A percentile compares a stretch with the other conserved stretches of the same genome.
These are phyloP conservation scores for Pyralis farinalis DNA, from an alignment of 2,888 invertebrate genomes.

Conservation along the genomic window DNA sequence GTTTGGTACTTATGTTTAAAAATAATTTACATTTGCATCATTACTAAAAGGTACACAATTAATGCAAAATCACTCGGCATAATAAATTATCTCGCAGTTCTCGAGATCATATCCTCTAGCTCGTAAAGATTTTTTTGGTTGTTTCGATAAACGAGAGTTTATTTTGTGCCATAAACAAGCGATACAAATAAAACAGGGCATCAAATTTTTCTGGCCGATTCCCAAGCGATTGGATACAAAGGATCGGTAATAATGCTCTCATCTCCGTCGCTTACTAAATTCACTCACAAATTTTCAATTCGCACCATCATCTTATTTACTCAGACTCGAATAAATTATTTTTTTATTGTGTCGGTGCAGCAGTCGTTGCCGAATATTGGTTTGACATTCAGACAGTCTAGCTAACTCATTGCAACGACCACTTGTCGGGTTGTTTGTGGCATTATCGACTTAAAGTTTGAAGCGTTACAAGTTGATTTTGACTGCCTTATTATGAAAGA, in stretches of 20 bases:
- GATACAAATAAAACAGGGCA: constrained; percentile 12
- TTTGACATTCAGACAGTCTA: constrained; percentile 80
- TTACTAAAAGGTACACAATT: not conserved
- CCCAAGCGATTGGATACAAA: constrained; percentile 29
- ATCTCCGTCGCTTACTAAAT: not conserved
- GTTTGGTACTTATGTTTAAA: no score
- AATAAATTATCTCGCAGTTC: constrained; percentile 3
- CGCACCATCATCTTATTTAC: constrained; percentile 67
- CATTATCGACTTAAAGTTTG: constrained; percentile 30
- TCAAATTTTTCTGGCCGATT: constrained; percentile 21
- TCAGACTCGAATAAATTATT: constrained; percentile 74
- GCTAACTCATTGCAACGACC: constrained; percentile 69
- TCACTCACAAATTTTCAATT: constrained; percentile 40
- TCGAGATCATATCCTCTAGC: constrained; percentile 4
- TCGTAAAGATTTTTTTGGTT: constrained; percentile 5
- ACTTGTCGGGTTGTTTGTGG: constrained; percentile 29
- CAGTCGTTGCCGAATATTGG: constrained; percentile 68
- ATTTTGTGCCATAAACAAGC: constrained; percentile 20
- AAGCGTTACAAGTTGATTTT: constrained; percentile 26
- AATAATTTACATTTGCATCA: no score
- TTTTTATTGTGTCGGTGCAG: constrained; percentile 72
- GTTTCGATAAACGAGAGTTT: constrained; percentile 7
- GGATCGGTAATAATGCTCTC: constrained; percentile 10
- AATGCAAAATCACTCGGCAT: constrained; percentile 1
- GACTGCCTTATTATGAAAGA: constrained; percentile 27